Conservation (phyloP, 2,888 invertebrate genomes). For the Callinectes sapidus region DNA sequence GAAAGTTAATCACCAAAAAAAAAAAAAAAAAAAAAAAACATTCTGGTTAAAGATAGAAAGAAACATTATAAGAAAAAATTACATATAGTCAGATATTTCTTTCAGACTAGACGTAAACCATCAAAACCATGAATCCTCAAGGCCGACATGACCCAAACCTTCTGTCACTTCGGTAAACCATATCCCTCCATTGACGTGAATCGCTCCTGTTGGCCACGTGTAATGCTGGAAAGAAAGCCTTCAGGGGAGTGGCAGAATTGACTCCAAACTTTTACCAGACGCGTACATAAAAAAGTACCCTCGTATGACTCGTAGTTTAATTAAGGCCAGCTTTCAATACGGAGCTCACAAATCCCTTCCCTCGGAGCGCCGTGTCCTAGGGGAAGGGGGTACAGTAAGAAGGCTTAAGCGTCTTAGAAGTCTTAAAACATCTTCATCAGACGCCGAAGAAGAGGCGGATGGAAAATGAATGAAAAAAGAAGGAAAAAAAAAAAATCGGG, state of each 20-base stretch:
- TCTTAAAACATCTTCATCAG: constrained; percentile 35
- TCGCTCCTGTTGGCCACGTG: not conserved
- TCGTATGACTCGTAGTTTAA: not conserved
- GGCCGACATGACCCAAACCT: not conserved
- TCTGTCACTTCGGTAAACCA: not conserved
- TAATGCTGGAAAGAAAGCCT: not conserved
- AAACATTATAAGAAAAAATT: no score
- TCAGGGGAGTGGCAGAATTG: not conserved
- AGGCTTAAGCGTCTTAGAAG: constrained; percentile 32
- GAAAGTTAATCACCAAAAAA: not conserved
- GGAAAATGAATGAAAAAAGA: not conserved
- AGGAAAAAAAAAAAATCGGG: not conserved
- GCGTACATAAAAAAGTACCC: not conserved
- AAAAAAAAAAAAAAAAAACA: no score
- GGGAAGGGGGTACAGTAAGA: not conserved
- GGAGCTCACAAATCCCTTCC: not conserved
- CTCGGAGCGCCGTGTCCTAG: not conserved
- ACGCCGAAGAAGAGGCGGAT: constrained; percentile 8
- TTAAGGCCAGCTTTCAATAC: not conserved
- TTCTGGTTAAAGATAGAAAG: no score
- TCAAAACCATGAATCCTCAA: not conserved
- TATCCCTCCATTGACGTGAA: not conserved
- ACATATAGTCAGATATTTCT: not conserved
- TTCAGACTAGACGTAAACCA: not conserved
- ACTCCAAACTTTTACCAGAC: not conserved